Percentiles rank a stretch among this genome's conserved stretches.
Conservation (phyloP, 2,797 vertebrate species). For the Platalea minor region DNA sequence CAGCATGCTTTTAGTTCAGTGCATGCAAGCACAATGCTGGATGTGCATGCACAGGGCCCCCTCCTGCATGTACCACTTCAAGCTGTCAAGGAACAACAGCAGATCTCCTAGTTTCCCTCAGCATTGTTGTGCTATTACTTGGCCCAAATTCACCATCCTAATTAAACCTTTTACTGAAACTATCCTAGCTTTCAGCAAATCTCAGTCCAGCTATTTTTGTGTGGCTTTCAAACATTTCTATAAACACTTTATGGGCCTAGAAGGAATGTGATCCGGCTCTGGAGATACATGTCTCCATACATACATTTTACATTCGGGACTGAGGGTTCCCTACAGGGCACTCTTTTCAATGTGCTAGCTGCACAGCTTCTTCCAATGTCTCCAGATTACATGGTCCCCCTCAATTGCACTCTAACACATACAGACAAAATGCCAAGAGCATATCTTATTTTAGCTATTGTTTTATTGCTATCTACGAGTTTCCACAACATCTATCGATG, state of each 20-base stretch:
- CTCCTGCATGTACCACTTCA: not conserved
- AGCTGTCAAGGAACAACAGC: not conserved
- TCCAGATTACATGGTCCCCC: not conserved
- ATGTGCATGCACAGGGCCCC: not conserved
- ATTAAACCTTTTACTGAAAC: not conserved
- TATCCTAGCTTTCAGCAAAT: not conserved
- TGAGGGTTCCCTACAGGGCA: not conserved
- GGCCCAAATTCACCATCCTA: not conserved
- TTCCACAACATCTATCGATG: not conserved
- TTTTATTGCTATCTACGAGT: not conserved
- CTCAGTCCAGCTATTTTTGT: not conserved
- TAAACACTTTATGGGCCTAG: not conserved
- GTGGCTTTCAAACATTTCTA: rapidly evolving
- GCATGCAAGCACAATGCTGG: not conserved
- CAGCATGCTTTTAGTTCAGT: rapidly evolving
- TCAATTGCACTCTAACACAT: not conserved
- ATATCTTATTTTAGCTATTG: not conserved
- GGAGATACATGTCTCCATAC: not conserved
- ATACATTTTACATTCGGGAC: not conserved
- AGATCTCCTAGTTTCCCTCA: not conserved
- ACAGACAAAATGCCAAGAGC: not conserved
- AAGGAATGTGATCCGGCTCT: not conserved
- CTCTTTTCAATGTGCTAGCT: not conserved
- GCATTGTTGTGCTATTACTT: not conserved
- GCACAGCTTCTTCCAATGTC: not conserved